Evolutionary conservation across 2,888 invertebrate species (phyloP).

Genomic region (Julus scandinavius): DNA sequence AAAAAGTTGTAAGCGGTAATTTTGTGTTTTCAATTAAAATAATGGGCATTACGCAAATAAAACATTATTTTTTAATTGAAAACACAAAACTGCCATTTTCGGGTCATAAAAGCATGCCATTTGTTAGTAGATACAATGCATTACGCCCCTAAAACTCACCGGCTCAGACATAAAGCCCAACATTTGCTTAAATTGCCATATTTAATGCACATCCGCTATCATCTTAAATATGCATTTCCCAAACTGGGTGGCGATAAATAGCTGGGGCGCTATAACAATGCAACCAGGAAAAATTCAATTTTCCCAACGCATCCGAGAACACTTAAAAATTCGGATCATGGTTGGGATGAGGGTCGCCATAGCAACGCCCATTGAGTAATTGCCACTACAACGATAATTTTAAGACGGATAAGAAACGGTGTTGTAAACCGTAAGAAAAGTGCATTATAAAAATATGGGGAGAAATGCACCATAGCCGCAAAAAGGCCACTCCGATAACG

Average conservation of each 20-base stretch:
- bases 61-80: neutral
- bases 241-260: slow-evolving; percentile 8
- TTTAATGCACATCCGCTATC: slow-evolving; percentile 43
- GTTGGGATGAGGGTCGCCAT: slow-evolving; percentile 48
- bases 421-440: slow-evolving; percentile 36
- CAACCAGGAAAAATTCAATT: slow-evolving; percentile 28
- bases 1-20: neutral
- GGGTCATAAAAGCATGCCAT: neutral
- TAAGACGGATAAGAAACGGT: slow-evolving; percentile 31
- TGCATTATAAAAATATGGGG: slow-evolving; percentile 45
- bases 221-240: slow-evolving; percentile 40
- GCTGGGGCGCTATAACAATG: slow-evolving; percentile 9
- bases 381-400: slow-evolving; percentile 47
- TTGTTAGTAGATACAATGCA: neutral
- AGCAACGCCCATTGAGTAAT: slow-evolving; percentile 42
- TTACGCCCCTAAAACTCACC: neutral
- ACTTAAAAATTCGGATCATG: slow-evolving; percentile 51
- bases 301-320: slow-evolving; percentile 26
- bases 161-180: neutral
- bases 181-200: neutral
- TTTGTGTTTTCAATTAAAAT: neutral
- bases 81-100: neutral
- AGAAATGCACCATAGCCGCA: neutral
- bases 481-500: slow-evolving; percentile 17
- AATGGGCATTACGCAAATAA: neutral